phyloP scores from a whole-genome alignment of 2,797 vertebrate genomes.

The Microcaecilia unicolor region DNA sequence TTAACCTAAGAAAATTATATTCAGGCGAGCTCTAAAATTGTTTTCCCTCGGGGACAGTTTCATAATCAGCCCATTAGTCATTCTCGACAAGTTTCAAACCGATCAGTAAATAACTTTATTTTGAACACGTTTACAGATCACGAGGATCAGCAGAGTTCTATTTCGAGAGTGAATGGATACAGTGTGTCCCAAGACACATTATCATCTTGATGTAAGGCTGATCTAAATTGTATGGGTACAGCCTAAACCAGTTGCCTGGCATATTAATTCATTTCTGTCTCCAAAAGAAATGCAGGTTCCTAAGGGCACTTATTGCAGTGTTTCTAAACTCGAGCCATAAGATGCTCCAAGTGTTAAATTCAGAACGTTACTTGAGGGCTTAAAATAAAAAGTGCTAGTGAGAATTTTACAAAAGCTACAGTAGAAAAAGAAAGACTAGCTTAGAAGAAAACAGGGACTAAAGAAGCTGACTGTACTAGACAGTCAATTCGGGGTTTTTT shows the following conservation, averaged over 20 bases:
- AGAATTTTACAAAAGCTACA: not conserved
- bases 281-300: no score
- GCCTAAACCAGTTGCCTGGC: no score
- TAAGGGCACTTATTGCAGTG: not conserved
- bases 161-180: not conserved
- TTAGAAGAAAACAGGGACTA: no score
- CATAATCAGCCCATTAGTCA: conserved; percentile 12
- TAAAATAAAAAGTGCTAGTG: not conserved
- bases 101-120: conserved; percentile 18
- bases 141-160: not conserved
- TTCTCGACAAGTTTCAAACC: conserved; percentile 16
- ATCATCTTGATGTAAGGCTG: no score
- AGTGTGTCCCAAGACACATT: no score
- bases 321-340: not conserved
- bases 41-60: not conserved
- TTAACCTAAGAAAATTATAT: no score
- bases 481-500: no score
- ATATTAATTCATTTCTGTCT: no score
- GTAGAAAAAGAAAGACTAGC: not conserved
- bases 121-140: not conserved
- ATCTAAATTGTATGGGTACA: no score
- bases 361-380: no score
- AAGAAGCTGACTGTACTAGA: no score
- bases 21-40: not conserved
- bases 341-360: not conserved